Evolutionary conservation across 2,113 vertebrate species (phyloP).

Genomic region (Machaerirhynchus nigripectus): DNA sequence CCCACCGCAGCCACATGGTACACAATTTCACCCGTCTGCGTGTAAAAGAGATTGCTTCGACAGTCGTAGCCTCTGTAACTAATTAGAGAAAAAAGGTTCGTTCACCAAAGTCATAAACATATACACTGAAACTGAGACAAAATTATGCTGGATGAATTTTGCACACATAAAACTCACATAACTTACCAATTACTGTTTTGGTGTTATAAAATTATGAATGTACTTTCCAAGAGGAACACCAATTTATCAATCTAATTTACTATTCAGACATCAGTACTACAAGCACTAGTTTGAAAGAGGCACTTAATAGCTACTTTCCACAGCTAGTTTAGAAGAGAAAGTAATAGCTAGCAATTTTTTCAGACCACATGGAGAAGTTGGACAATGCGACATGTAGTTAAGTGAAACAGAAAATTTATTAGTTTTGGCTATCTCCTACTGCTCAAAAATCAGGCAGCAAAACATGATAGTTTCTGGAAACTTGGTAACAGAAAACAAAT

Average conservation of each 20-base stretch:
- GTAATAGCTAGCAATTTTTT: background rate
- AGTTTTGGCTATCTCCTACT: background rate
- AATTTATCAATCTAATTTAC: background rate
- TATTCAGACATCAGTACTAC: background rate
- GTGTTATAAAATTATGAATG: background rate
- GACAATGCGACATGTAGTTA: background rate
- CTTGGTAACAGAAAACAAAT: background rate
- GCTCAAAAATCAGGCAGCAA: background rate
- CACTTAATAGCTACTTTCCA: background rate
- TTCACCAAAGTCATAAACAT: background rate
- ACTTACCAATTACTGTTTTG: background rate
- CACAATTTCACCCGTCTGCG: slow-evolving; percentile 96
- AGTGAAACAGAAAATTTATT: background rate
- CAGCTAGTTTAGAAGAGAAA: background rate
- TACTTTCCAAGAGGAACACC: background rate
- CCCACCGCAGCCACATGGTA: slow-evolving; percentile 97
- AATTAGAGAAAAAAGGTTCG: background rate
- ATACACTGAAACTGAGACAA: background rate
- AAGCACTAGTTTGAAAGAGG: background rate
- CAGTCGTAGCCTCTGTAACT: slow-evolving; percentile 98
- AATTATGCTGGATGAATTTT: background rate
- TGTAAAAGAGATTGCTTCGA: slow-evolving; percentile 97
- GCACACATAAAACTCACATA: background rate
- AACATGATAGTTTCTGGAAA: background rate
- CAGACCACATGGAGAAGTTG: background rate